phyloP scores from a whole-genome alignment of 2,797 vertebrate genomes.

The Eulemur rubriventer region DNA sequence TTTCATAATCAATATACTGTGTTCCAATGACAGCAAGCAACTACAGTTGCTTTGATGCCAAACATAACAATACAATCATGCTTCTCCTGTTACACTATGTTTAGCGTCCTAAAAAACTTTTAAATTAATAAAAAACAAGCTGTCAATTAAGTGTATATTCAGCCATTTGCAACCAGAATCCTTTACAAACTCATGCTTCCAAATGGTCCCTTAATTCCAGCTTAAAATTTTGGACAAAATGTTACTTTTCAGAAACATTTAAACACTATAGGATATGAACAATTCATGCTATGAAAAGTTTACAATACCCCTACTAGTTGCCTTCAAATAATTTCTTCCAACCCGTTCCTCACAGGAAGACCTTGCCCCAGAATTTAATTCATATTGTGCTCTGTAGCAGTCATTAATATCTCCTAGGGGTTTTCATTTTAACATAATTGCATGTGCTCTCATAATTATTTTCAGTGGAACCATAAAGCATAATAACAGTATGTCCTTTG shows the following conservation, averaged over 20 bases:
- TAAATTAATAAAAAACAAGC: not conserved
- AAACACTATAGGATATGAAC: not conserved
- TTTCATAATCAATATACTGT: not conserved
- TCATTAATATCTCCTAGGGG: not conserved
- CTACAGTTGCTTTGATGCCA: not conserved
- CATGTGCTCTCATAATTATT: not conserved
- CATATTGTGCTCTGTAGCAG: not conserved
- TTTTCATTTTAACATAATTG: not conserved
- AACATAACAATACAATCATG: not conserved
- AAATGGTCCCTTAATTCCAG: not conserved
- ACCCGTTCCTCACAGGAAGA: not conserved
- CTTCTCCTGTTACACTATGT: not conserved
- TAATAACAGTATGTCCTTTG: not conserved
- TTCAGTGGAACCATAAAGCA: not conserved
- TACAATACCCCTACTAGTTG: not conserved
- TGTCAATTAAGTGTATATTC: not conserved
- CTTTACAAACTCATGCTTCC: not conserved
- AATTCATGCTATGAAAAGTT: not conserved
- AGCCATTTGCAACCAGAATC: not conserved
- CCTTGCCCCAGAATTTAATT: not conserved
- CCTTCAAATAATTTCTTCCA: not conserved
- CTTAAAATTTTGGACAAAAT: not conserved
- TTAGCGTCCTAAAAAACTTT: not conserved
- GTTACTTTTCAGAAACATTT: not conserved
- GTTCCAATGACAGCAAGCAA: not conserved